Percentiles rank a stretch among this genome's conserved stretches.
Conservation (phyloP, 2,888 invertebrate genomes). For the Taphrorychus bicolor region DNA sequence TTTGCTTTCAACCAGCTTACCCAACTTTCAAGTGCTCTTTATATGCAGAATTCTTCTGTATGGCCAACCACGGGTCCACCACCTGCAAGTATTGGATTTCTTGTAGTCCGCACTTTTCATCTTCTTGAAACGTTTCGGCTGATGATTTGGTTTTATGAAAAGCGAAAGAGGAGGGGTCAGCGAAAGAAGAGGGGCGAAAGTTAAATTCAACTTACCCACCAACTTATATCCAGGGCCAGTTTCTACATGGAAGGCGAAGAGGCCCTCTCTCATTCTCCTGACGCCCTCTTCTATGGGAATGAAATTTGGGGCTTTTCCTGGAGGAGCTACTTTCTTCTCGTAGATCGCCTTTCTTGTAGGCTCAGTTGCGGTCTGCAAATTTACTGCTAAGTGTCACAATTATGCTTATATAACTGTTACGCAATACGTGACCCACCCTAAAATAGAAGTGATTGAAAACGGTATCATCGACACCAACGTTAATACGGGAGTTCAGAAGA, state of each 20-base stretch:
- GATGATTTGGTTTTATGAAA: too few relatives aligned
- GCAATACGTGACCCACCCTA: slow-evolving; percentile 68
- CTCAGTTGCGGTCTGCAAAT: slow-evolving; percentile 66
- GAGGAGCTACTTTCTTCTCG: slow-evolving; percentile 69
- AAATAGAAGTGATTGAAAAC: slow-evolving; percentile 75
- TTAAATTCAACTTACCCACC: slow-evolving; percentile 57
- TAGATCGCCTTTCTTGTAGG: slow-evolving; percentile 69
- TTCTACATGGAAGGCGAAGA: slow-evolving; percentile 78
- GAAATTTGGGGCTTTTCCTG: slow-evolving; percentile 65
- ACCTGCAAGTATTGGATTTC: slow-evolving; percentile 70
- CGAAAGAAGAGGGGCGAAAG: neutral
- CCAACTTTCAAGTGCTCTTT: slow-evolving; percentile 70
- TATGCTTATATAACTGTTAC: too few relatives aligned
- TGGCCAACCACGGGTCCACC: slow-evolving; percentile 69
- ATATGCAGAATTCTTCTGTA: slow-evolving; percentile 68
- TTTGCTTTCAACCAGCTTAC: slow-evolving; percentile 52
- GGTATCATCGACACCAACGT: slow-evolving; percentile 72
- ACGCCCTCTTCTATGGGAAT: slow-evolving; percentile 70
- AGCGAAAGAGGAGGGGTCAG: neutral
- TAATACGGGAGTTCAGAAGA: slow-evolving; percentile 69
- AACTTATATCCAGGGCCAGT: slow-evolving; percentile 74
- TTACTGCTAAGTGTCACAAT: too few relatives aligned
- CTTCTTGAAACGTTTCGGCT: slow-evolving; percentile 71
- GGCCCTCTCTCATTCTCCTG: slow-evolving; percentile 65
- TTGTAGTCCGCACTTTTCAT: slow-evolving; percentile 75